Evolutionary conservation across 2,888 invertebrate species (phyloP), one percentile per base, ranked within the genome.

Genomic region (Alentia gelatinosa): DNA sequence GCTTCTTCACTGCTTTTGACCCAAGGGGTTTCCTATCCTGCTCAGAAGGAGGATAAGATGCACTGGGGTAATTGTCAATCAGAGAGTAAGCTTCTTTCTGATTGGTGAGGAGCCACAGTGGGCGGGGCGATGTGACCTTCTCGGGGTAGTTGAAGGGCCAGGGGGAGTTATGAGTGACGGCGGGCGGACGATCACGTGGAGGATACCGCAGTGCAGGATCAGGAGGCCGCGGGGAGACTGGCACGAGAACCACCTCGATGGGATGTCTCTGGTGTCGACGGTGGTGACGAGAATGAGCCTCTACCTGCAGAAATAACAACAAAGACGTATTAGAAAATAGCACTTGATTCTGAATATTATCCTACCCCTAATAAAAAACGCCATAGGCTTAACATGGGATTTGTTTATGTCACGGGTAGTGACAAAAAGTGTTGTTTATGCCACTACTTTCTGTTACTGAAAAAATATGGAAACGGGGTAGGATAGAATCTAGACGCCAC

Each of bases 181-280:
- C 12, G 56, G 3, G 56, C n/a, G 56, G 5, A 56, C 56, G 56
- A 19, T 19, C 56, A 56, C n/a, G 56, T n/a, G n/a, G n/a, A 12
- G 56, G 56, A 56, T 56, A 19, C 5, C n/a, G n/a, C n/a, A 5
- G 56, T 19, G 19, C 12, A 56, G 12, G 56, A n/a, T 56, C 56
- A 56, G 56, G 56, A n/a, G 56, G 56, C 19, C 56, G 23, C n/a
- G 56, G 56, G n/a, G 56, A 56, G 23, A n/a, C 56, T 19, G 56
- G 56, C 56, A 56, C 56, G n/a, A 56, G n/a, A n/a, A 56, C 56
- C 56, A 56, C 56, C 12, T 56, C 23, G 19, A 56, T 56, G 56
- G 56, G 56, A 56, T 56, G 56, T 56, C 56, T 56, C 56, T 56
- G 56, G n/a, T 56, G 56, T 56, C 56, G 56, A n/a, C n/a, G n/a